These are phyloP conservation scores for Trissoscelio sp. DNA, from an alignment of 2,888 invertebrate genomes.

Conservation along the genomic window DNA sequence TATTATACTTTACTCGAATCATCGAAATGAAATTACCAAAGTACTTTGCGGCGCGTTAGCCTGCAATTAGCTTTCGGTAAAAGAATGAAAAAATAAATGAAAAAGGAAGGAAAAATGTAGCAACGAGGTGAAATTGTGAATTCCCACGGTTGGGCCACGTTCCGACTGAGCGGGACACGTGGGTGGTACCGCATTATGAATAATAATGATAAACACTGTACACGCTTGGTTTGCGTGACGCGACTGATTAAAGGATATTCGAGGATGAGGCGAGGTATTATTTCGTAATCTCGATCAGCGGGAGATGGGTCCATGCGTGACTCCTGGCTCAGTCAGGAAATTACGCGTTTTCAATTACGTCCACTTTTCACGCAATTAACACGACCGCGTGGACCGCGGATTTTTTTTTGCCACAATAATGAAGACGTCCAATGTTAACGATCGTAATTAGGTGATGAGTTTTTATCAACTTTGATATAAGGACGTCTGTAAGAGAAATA, in stretches of 20 bases:
- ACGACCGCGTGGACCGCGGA: neutral
- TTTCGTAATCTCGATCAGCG: constrained; percentile 62
- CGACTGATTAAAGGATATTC: constrained; percentile 74
- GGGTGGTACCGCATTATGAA: constrained; percentile 75
- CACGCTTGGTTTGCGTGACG: constrained; percentile 76
- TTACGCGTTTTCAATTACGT: constrained; percentile 55
- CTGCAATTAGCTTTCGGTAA: constrained; percentile 8
- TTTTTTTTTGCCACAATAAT: constrained; percentile 9
- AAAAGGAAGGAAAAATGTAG: constrained; percentile 32
- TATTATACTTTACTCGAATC: too few relatives aligned
- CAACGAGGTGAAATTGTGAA: constrained; percentile 27
- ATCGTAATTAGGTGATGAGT: too few relatives aligned
- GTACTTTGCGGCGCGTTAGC: constrained; percentile 11
- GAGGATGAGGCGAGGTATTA: constrained; percentile 66
- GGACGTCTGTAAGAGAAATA: too few relatives aligned
- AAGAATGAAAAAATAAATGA: constrained; percentile 15
- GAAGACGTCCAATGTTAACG: constrained; percentile 6
- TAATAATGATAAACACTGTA: constrained; percentile 73
- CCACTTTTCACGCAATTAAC: constrained; percentile 48
- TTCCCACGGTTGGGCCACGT: constrained; percentile 60
- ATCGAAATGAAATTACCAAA: constrained; percentile 18
- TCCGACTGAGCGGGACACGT: constrained; percentile 64
- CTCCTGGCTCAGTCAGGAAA: constrained; percentile 22
- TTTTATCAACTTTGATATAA: too few relatives aligned
- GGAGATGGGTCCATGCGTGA: constrained; percentile 59